phyloP scores from a whole-genome alignment of 2,113 vertebrate genomes.

The Zonotrichia leucophrys region DNA sequence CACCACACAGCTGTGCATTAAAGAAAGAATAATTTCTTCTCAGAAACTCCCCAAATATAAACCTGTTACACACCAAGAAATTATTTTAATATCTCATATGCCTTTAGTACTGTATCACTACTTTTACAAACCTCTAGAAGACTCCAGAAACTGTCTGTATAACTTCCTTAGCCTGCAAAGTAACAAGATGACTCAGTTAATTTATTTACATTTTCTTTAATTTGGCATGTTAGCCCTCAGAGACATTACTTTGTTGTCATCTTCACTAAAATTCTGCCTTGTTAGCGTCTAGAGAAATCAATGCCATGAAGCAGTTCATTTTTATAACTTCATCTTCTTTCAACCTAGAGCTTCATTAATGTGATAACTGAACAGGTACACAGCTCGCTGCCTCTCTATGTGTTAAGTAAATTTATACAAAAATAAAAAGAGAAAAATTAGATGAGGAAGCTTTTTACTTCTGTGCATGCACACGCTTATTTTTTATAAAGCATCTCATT shows the following conservation, averaged over 20 bases:
- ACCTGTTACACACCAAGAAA: background rate
- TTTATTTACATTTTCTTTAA: conserved; percentile 51
- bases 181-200: conserved; percentile 15
- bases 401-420: background rate
- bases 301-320: conserved; percentile 18
- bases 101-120: background rate
- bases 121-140: background rate
- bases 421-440: background rate
- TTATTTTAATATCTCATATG: background rate
- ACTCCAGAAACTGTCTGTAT: background rate
- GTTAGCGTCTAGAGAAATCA: conserved; percentile 34
- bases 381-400: background rate
- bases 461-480: background rate
- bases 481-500: background rate
- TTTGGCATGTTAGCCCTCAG: conserved; percentile 20
- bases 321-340: conserved; percentile 54
- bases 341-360: conserved; percentile 24
- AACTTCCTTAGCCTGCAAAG: background rate
- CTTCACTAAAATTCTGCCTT: conserved; percentile 30
- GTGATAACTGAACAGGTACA: conserved; percentile 36
- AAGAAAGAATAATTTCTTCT: background rate
- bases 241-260: conserved; percentile 42
- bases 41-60: background rate
- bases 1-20: background rate
- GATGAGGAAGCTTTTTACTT: background rate